These are phyloP conservation scores for Nematopogon swammerdamellus DNA, from an alignment of 2,888 invertebrate species.

Conservation along the genomic window DNA sequence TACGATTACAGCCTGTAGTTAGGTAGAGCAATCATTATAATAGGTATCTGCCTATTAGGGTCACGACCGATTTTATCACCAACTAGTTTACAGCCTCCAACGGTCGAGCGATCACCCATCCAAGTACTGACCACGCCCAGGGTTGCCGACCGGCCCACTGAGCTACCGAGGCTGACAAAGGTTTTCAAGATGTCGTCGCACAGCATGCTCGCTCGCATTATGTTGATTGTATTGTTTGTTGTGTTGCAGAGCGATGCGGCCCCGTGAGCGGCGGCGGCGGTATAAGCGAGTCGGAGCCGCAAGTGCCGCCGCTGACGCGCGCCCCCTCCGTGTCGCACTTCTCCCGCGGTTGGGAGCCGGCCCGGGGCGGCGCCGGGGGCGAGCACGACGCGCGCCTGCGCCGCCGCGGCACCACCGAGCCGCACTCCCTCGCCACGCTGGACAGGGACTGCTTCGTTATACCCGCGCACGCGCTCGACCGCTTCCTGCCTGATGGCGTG, in stretches of 20 bases:
- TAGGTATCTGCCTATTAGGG: no score
- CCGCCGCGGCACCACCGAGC: slow-evolving; percentile 50
- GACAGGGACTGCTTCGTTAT: slow-evolving; percentile 93
- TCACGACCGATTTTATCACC: no score
- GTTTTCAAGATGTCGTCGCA: no score
- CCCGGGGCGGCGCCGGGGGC: slow-evolving; percentile 30
- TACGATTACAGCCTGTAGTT: no score
- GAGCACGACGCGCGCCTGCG: slow-evolving; percentile 6
- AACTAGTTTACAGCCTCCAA: no score
- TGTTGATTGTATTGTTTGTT: no score
- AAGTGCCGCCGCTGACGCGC: slow-evolving; percentile 68
- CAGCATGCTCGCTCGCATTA: no score
- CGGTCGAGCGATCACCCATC: no score
- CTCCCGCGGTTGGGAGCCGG: slow-evolving; percentile 44
- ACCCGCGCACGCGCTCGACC: slow-evolving; percentile 82
- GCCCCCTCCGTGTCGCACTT: slow-evolving; percentile 61
- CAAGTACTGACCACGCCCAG: no score
- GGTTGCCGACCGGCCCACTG: no score
- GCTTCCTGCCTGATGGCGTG: slow-evolving; percentile 87
- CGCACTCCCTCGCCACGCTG: slow-evolving; percentile 75
- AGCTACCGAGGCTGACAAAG: no score
- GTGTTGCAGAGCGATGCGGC: slow-evolving; percentile 64
- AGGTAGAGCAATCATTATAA: no score
- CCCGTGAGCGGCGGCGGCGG: slow-evolving; percentile 62
- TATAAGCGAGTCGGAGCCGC: slow-evolving; percentile 64